phyloP scores from a whole-genome alignment of 2,113 vertebrate species.

The Eidolon helvum region DNA sequence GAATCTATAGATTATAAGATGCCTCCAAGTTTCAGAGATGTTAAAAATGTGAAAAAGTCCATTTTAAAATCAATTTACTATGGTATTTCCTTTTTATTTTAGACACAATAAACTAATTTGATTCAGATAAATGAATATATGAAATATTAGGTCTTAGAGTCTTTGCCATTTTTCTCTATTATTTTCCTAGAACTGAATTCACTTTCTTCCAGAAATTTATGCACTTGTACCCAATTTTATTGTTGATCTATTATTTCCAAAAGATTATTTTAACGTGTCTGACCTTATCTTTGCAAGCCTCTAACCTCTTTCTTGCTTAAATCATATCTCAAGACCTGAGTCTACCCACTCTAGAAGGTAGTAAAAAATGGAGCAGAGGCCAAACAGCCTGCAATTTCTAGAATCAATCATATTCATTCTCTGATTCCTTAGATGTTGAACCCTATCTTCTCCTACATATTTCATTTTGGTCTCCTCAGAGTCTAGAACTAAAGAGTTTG shows the following conservation, averaged over 20 bases:
- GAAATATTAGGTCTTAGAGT: not conserved
- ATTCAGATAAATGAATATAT: conserved; percentile 14
- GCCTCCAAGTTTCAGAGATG: not conserved
- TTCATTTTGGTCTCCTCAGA: not conserved
- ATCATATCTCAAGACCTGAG: not conserved
- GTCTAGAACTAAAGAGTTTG: not conserved
- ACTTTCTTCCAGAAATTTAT: conserved; percentile 15
- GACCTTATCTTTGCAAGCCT: not conserved
- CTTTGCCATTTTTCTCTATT: conserved; percentile 21
- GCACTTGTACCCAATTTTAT: not conserved
- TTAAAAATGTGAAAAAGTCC: not conserved
- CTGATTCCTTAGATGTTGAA: not conserved
- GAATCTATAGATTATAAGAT: not conserved
- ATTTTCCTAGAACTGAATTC: conserved; percentile 41
- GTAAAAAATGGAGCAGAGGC: not conserved
- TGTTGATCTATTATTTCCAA: not conserved
- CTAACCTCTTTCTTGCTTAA: not conserved
- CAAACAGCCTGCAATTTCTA: not conserved
- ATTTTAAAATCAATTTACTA: not conserved
- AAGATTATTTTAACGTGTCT: conserved; percentile 30
- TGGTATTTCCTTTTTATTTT: not conserved
- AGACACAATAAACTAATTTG: conserved; percentile 11
- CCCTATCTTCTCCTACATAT: not conserved
- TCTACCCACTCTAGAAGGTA: not conserved
- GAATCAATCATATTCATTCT: not conserved